Base-by-base conservation (phyloP, 2,797 vertebrate genomes). In the Hirundo rustica region DNA sequence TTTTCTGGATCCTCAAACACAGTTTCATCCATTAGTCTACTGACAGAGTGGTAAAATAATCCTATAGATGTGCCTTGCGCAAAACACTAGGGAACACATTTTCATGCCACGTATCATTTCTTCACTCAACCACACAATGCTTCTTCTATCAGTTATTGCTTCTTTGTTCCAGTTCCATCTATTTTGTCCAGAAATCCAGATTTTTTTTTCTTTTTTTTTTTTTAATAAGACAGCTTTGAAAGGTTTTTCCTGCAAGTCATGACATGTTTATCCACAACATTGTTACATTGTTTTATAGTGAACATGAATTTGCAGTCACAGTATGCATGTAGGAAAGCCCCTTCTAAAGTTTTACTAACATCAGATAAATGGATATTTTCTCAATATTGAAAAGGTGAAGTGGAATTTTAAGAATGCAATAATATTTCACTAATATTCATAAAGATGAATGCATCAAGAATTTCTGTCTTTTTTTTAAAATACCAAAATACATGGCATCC, bases 1-100 rank as follows among this genome's bases (percentile, higher is more conserved):
- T 93, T 70, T 89, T 76, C 68, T 88, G 48, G 23, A 89, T 91
- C n/a, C 15, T 32, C 81, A 67, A 66, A 36, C 22, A 88, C 26
- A 65, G 36, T 67, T 88, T 89, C 42, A 54, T 84, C 9, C 40
- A 62, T 91, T 75, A 73, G 13, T 16, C 20, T 87, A 40, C 25
- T 83, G 85, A 85, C 26, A 84, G 42, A 29, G 8, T 67, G 47
- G 16, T 19, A 80, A 64, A 81, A 72, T 94, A 92, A 83, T 87
- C 44, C 17, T 66, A 19, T 44, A 7, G n/a, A 21, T 60, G 14
- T 36, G 16, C 14, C 54, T 54, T 68, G 12, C 2, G 2, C 21
- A 78, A 89, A 90, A 58, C 58, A 61, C 26, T 65, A 36, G n/a
- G 25, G 74, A 85, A 89, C 81, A 54, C 2, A 16, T 75, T 73